Evolutionary conservation across 2,797 vertebrate genomes (phyloP).

Genomic region (Sandelia bainsii): DNA sequence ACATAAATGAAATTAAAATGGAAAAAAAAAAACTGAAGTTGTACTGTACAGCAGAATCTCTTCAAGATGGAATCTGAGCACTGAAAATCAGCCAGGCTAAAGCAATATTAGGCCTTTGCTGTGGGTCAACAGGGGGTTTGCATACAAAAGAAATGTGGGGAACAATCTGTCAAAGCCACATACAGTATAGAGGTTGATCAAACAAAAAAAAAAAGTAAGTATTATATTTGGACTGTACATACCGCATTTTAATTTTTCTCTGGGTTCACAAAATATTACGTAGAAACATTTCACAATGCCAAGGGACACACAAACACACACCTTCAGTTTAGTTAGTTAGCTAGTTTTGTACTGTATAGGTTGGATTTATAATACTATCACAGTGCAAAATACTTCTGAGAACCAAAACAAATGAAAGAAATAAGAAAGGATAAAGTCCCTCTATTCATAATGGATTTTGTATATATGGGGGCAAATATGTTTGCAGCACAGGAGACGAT

Average conservation of each 20-base stretch:
- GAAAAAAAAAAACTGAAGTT: slow-evolving; percentile 23
- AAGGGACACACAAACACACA: slow-evolving; percentile 88
- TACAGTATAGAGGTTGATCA: slow-evolving; percentile 74
- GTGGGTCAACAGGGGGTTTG: slow-evolving; percentile 61
- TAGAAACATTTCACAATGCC: slow-evolving; percentile 88
- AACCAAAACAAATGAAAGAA: slow-evolving; percentile 70
- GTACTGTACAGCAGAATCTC: slow-evolving; percentile 48
- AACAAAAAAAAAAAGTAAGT: slow-evolving; percentile 61
- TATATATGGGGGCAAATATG: slow-evolving; percentile 84
- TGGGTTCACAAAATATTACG: slow-evolving; percentile 84
- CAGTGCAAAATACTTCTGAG: slow-evolving; percentile 89
- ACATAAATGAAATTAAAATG: slow-evolving; percentile 63
- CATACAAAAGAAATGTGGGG: slow-evolving; percentile 70
- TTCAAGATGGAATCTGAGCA: slow-evolving; percentile 54
- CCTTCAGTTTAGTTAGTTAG: slow-evolving; percentile 87
- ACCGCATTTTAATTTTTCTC: slow-evolving; percentile 79
- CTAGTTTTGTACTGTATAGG: slow-evolving; percentile 87
- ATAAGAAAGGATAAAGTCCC: slow-evolving; percentile 74
- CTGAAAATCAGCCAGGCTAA: slow-evolving; percentile 50
- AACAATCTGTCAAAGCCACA: slow-evolving; percentile 77
- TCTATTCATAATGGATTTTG: slow-evolving; percentile 81
- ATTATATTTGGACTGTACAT: slow-evolving; percentile 82
- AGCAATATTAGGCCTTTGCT: slow-evolving; percentile 56
- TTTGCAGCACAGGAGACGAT: slow-evolving; percentile 89
- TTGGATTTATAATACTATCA: slow-evolving; percentile 88